Percentiles rank a stretch among this genome's conserved stretches.
phyloP scores from a whole-genome alignment of 2,113 vertebrate species.

The Mesembrinibis cayennensis region DNA sequence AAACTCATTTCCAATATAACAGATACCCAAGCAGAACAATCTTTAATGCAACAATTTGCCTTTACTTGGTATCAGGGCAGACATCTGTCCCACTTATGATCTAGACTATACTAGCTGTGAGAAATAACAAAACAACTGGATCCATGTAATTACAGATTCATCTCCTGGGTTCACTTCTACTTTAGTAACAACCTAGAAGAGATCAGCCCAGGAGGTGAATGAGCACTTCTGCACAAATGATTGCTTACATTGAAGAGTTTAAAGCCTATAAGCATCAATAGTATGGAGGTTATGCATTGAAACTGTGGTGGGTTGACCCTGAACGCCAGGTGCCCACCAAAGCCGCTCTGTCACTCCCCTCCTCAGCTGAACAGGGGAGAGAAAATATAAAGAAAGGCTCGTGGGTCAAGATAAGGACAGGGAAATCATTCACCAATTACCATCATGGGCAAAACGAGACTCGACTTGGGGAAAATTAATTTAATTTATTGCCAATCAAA shows the following conservation, averaged over 20 bases:
- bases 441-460: too few relatives aligned
- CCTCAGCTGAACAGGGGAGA: too few relatives aligned
- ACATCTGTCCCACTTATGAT: background rate
- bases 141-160: background rate
- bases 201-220: background rate
- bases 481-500: too few relatives aligned
- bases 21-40: background rate
- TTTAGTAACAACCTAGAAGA: background rate
- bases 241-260: background rate
- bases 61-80: background rate
- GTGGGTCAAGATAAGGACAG: too few relatives aligned
- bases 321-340: too few relatives aligned
- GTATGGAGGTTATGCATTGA: background rate
- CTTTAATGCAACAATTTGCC: background rate
- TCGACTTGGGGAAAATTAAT: too few relatives aligned
- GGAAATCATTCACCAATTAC: too few relatives aligned
- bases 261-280: background rate
- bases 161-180: background rate
- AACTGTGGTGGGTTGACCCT: too few relatives aligned
- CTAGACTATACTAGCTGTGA: background rate
- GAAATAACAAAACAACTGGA: background rate
- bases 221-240: background rate
- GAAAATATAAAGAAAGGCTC: too few relatives aligned
- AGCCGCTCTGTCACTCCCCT: too few relatives aligned
- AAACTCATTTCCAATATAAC: background rate